Percentiles rank a stretch among this genome's conserved stretches.
Evolutionary conservation across 2,797 vertebrate genomes (phyloP).

Genomic region (Craterocephalus amniculus): DNA sequence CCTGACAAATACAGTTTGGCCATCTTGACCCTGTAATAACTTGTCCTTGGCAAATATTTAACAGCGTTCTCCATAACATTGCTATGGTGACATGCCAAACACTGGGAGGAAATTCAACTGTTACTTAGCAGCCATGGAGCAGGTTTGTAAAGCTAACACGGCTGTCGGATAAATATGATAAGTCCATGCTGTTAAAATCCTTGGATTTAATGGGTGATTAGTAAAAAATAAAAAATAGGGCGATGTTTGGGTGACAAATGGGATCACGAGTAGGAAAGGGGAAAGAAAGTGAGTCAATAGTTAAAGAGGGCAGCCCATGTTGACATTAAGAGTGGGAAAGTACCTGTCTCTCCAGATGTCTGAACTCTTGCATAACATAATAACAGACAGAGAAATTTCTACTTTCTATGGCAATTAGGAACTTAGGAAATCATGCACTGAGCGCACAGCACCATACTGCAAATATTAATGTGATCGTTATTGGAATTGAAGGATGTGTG

Average conservation of each 20-base stretch:
- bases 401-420: neutral
- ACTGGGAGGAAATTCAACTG: conserved; percentile 51
- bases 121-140: conserved; percentile 56
- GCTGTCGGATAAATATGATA: conserved; percentile 34
- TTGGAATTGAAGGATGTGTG: conserved; percentile 1
- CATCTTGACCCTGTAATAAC: conserved; percentile 52
- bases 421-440: neutral
- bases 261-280: neutral
- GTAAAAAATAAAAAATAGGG: conserved; percentile 29
- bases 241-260: conserved; percentile 3
- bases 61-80: conserved; percentile 54
- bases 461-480: neutral
- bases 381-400: conserved; percentile 36
- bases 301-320: conserved; percentile 57
- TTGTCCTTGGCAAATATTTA: conserved; percentile 78
- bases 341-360: conserved; percentile 64
- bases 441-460: neutral
- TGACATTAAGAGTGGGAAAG: conserved; percentile 72
- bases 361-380: conserved; percentile 19
- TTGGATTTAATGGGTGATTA: conserved; percentile 52
- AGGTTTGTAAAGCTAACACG: conserved; percentile 55
- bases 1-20: conserved; percentile 28
- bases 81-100: conserved; percentile 76
- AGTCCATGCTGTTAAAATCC: conserved; percentile 16
- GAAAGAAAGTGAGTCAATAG: conserved; percentile 63